Conservation (phyloP, 1,140 invertebrate genomes). For the Drosophila watanabei region DNA sequence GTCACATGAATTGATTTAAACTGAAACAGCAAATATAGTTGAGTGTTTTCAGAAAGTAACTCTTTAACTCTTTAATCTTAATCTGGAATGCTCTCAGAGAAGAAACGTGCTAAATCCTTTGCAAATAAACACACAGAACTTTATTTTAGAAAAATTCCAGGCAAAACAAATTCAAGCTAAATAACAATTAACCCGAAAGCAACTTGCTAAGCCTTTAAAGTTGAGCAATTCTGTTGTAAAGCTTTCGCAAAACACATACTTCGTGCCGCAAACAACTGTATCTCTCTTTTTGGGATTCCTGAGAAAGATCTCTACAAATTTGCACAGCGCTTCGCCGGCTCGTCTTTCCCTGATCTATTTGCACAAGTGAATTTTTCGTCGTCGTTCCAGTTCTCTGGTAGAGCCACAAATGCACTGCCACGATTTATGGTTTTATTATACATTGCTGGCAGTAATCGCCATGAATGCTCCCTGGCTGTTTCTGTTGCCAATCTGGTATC, state of each 20-base stretch:
- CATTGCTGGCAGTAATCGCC: background rate
- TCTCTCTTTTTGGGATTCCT: slow-evolving; percentile 28
- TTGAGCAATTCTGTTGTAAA: slow-evolving; percentile 22
- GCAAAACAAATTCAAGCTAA: slow-evolving; percentile 3
- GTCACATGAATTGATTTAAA: slow-evolving; percentile 8
- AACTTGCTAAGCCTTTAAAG: slow-evolving; percentile 28
- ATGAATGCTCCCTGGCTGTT: background rate
- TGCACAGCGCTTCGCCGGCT: slow-evolving; percentile 9
- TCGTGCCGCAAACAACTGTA: slow-evolving; percentile 7
- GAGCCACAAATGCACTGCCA: background rate
- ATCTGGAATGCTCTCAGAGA: too few species aligned
- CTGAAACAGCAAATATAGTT: background rate
- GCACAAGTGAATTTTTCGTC: slow-evolving; percentile 23
- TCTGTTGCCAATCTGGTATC: slow-evolving; percentile 23
- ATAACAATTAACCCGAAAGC: slow-evolving; percentile 12
- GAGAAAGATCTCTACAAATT: slow-evolving; percentile 40
- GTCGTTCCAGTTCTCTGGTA: slow-evolving; percentile 17
- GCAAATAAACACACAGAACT: background rate
- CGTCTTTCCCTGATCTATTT: slow-evolving; percentile 25
- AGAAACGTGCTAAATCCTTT: slow-evolving; percentile 19
- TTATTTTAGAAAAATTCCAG: background rate
- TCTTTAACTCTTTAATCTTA: too few species aligned
- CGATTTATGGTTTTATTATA: slow-evolving; percentile 21
- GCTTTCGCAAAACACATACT: slow-evolving; percentile 23
- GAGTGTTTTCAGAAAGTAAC: too few species aligned